phyloP scores from a whole-genome alignment of 2,113 vertebrate genomes.

The Zosterops hypoxanthus region DNA sequence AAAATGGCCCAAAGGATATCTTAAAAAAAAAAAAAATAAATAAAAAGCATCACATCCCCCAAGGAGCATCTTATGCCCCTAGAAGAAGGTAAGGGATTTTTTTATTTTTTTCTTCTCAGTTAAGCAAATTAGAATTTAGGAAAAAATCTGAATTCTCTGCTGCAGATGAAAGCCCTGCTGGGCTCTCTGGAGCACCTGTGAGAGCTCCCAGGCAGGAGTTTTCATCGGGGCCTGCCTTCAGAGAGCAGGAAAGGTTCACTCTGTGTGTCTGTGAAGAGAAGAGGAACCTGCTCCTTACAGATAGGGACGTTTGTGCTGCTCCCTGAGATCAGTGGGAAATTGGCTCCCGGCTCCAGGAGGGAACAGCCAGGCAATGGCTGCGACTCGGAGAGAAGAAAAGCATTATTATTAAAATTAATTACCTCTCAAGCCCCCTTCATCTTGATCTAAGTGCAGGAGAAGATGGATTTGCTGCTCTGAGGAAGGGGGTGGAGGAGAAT shows the following conservation, averaged over 20 bases:
- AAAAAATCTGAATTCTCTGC: not conserved
- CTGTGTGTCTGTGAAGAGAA: not conserved
- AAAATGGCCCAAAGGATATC: not conserved
- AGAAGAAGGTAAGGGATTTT: constrained; percentile 21
- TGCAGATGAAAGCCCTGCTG: not conserved
- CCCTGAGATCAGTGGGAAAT: not conserved
- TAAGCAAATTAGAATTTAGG: constrained; percentile 2
- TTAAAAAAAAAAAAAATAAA: not conserved
- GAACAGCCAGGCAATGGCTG: not conserved
- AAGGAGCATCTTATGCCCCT: not conserved
- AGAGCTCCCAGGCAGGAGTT: not conserved
- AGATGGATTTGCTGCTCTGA: not conserved
- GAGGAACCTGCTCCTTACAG: not conserved
- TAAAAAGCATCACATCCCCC: not conserved
- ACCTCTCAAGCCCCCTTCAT: not conserved
- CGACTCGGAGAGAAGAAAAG: not conserved
- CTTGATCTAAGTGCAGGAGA: not conserved
- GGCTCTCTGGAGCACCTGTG: not conserved
- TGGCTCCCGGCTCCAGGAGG: not conserved
- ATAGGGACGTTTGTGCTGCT: not conserved
- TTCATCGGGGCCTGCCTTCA: not conserved
- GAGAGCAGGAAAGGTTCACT: not conserved
- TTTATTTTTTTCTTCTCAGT: not conserved
- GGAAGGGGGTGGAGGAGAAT: not conserved
- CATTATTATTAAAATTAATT: constrained; percentile 34